Conservation (phyloP, 1,140 invertebrate genomes). For the Drosophila varians region DNA sequence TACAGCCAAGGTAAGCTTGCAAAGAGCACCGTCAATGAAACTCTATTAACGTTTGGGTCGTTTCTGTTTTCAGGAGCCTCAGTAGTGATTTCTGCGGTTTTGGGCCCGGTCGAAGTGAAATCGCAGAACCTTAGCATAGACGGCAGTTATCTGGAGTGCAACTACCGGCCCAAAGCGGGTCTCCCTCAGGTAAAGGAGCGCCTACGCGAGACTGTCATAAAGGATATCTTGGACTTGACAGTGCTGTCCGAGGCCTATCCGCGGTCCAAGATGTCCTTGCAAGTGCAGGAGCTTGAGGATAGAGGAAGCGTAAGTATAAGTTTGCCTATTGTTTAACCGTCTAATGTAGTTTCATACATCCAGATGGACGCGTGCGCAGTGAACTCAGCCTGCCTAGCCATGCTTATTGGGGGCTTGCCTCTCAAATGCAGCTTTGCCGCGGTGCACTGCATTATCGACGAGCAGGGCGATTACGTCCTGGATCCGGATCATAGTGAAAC, state of each 20-base stretch:
- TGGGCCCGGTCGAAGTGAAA: constrained; percentile 93
- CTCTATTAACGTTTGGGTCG: constrained; percentile 52
- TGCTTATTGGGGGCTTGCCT: constrained; percentile 91
- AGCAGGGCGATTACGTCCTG: constrained; percentile 87
- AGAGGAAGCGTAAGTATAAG: constrained; percentile 88
- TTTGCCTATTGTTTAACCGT: background rate
- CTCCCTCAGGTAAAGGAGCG: constrained; percentile 89
- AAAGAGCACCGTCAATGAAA: constrained; percentile 34
- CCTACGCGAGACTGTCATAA: constrained; percentile 90
- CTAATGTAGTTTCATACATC: constrained; percentile 52
- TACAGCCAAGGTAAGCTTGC: constrained; percentile 86
- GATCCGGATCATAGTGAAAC: constrained; percentile 86
- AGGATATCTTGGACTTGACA: constrained; percentile 90
- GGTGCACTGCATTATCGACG: constrained; percentile 88
- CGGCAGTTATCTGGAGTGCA: constrained; percentile 90
- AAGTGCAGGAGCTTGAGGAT: constrained; percentile 94
- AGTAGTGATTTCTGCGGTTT: constrained; percentile 89
- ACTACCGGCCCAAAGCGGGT: constrained; percentile 90
- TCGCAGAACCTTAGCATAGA: constrained; percentile 91
- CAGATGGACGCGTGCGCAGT: constrained; percentile 91
- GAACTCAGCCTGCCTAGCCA: constrained; percentile 92
- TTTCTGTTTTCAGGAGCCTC: constrained; percentile 86
- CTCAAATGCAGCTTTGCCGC: constrained; percentile 93
- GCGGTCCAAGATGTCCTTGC: constrained; percentile 89
- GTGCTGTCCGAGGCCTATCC: constrained; percentile 90